Base-by-base conservation (phyloP, 2,113 vertebrate genomes). In the Tetraodon nigroviridis region DNA sequence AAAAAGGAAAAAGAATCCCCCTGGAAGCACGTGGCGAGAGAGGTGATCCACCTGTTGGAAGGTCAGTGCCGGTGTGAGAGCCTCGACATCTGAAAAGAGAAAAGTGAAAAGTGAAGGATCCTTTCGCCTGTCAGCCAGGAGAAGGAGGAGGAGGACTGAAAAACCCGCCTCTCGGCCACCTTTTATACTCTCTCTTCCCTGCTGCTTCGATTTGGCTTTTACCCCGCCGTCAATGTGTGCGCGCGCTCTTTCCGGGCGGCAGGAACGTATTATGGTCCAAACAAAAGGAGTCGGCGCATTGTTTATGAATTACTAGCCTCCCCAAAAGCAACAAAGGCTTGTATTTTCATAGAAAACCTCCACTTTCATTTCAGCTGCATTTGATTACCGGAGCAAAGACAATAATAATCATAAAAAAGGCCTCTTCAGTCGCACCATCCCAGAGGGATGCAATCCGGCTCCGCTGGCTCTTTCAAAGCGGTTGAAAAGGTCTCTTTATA, bases 241-340 rank as follows among this genome's bases (percentile, higher is more conserved):
- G 64, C 40, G 58, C 90, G 90, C 71, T 70, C 81, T 84, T 86
- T 84, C 78, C 92, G 92, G 93, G 91, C 84, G 72, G 77, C 93
- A 92, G 93, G 95, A 95, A 97, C 97, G 96, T 93, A 96, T 98
- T 96, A 95, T 95, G 93, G 93, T 87, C 91, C 90, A 92, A 93
- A 97, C 94, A 98, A 98, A 95, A 93, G 94, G 89, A 90, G 90
- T 41, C 18, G 85, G 90, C 89, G 93, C 95, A 97, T 97, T 97
- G 94, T 98, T 97, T 98, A 96, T 97, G 94, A 97, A 98, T 98
- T 95, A 96, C 94, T 92, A 94, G 93, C 92, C 93, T 95, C 93
- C 91, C 92, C 91, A 83, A 84, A n/a, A 90, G 91, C 93, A 95
- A 97, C 95, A 97, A 98, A 95, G 93, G 92, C 89, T 74, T 61